Base-by-base conservation (phyloP, 2,888 invertebrate species). In the Lamellibrachia satsuma region DNA sequence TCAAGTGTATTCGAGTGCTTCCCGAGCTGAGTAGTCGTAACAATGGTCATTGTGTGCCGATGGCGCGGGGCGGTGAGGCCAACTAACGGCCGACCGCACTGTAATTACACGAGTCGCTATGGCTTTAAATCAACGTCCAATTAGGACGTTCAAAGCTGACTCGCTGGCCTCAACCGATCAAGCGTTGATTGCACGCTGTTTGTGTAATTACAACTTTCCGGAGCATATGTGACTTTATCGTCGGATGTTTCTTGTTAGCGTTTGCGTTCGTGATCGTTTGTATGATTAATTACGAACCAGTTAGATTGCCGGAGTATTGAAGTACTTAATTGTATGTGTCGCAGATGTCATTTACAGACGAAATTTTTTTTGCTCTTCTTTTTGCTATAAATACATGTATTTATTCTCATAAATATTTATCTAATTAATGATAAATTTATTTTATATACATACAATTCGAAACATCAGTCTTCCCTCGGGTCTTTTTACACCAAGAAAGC, bases 121-220 rank as follows among this genome's bases (percentile, higher is more conserved):
- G 75, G 75, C 75, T 15, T 75, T 75, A 75, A 75, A 75, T 75
- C 75, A 75, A 75, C 75, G 75, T 75, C 75, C 75, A 75, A 75
- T 75, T 75, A 75, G 75, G 75, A 75, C 75, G 75, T 75, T 75
- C 75, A 75, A 75, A 75, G 75, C 22, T 22, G 75, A 75, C 75
- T 75, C 75, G 22, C 75, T 75, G 75, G n/a, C 75, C 75, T 75
- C 15, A 75, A 75, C 2, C 75, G 75, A 75, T 75, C 22, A n/a
- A 75, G 75, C 75, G 75, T 75, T 75, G 75, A 75, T 22, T 75
- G 75, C 75, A 75, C 75, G 75, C 75, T 75, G n/a, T 75, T 75
- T 75, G 75, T 75, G 75, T 75, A 75, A 75, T 75, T 75, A 75
- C 75, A 75, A 75, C 75, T 75, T 75, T 75, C 75, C 75, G 75